These are phyloP conservation scores for Lamproptera curius DNA, from an alignment of 2,888 invertebrate species.

Conservation along the genomic window DNA sequence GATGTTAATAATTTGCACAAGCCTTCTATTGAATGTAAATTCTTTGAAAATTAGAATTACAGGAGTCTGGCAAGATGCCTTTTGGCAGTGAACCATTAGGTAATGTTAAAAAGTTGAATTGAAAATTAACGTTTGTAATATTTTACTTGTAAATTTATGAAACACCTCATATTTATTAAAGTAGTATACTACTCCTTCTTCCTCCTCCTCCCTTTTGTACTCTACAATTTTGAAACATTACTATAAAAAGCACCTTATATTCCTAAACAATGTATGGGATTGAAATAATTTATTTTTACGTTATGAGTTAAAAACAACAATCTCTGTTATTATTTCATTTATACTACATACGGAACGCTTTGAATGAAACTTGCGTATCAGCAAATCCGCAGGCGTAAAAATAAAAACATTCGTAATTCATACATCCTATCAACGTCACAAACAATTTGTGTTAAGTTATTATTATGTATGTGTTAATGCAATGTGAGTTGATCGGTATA, in stretches of 20 bases:
- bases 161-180: too few relatives aligned
- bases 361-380: not conserved
- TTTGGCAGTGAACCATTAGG: slow-evolving; percentile 43
- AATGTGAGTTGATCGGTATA: too few relatives aligned
- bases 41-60: slow-evolving; percentile 69
- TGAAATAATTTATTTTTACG: too few relatives aligned
- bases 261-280: too few relatives aligned
- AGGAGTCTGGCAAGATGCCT: slow-evolving; percentile 73
- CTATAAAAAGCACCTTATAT: too few relatives aligned
- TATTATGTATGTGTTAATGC: too few relatives aligned
- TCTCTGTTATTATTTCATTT: too few relatives aligned
- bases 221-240: too few relatives aligned
- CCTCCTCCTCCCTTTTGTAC: too few relatives aligned
- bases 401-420: not conserved
- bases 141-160: not conserved
- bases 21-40: slow-evolving; percentile 66
- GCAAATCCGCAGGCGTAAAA: not conserved
- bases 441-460: not conserved
- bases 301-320: too few relatives aligned
- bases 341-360: too few relatives aligned
- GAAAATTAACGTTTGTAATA: not conserved
- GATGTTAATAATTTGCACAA: slow-evolving; percentile 71
- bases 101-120: slow-evolving; percentile 8
- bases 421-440: not conserved
- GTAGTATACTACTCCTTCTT: too few relatives aligned